Conservation (phyloP, 1,140 invertebrate genomes). For the Drosophila pseudoananassae region DNA sequence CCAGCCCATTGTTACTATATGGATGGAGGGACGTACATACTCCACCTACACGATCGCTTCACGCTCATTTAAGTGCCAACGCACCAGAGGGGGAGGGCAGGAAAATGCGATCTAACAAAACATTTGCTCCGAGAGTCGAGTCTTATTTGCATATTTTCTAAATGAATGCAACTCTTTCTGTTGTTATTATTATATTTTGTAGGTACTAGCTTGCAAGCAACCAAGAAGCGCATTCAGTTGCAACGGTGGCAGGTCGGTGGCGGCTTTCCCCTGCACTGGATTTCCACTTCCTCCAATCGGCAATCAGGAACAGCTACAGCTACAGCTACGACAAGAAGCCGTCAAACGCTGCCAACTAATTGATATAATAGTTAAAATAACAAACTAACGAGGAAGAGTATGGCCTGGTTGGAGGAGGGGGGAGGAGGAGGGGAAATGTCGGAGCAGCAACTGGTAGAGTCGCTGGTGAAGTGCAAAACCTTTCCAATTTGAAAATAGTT, state of each 20-base stretch:
- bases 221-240: conserved; percentile 68
- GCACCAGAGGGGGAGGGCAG: conserved; percentile 33
- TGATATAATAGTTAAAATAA: conserved; percentile 83
- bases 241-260: conserved; percentile 44
- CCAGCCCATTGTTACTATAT: conserved; percentile 16
- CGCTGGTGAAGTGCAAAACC: conserved; percentile 76
- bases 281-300: conserved; percentile 59
- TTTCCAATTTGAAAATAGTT: conserved; percentile 82
- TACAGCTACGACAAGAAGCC: conserved; percentile 35
- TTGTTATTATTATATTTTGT: conserved; percentile 31
- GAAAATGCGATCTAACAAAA: conserved; percentile 25
- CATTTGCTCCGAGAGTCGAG: conserved; percentile 10
- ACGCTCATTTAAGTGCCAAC: conserved; percentile 66
- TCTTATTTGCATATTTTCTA: conserved; percentile 72
- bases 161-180: conserved; percentile 42
- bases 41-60: conserved; percentile 47
- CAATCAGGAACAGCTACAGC: conserved; percentile 15
- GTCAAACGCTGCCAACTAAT: conserved; percentile 77
- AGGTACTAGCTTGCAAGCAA: conserved; percentile 15
- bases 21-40: too few species aligned
- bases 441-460: neutral
- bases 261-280: conserved; percentile 56
- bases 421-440: conserved; percentile 22
- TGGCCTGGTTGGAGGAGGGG: conserved; percentile 21
- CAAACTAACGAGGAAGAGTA: conserved; percentile 80